These are phyloP conservation scores for Lordiphosa andalusiaca DNA, from an alignment of 2,888 invertebrate species.

Conservation along the genomic window DNA sequence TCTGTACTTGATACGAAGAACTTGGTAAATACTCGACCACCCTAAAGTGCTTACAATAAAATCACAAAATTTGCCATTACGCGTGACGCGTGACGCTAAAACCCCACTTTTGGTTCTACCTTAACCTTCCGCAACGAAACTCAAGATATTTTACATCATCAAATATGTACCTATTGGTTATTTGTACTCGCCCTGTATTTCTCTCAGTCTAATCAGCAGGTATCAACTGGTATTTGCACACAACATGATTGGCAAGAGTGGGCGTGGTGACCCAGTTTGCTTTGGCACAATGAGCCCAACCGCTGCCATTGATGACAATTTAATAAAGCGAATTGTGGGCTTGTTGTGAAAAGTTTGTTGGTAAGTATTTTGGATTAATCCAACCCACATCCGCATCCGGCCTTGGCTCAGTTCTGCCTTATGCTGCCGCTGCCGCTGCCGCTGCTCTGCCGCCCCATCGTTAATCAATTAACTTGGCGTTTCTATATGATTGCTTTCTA, in stretches of 20 bases:
- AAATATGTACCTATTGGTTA: constrained; percentile 7
- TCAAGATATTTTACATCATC: no score
- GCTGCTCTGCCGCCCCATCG: constrained; percentile 18
- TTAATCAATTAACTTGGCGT: constrained; percentile 66
- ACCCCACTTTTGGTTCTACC: no score
- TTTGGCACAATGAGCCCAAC: constrained; percentile 4
- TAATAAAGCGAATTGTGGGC: constrained; percentile 65
- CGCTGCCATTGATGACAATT: constrained; percentile 50
- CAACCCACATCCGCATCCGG: constrained; percentile 20
- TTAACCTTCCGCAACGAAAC: no score
- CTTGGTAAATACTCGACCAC: no score
- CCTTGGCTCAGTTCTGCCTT: constrained; percentile 1
- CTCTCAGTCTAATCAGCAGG: constrained; percentile 34
- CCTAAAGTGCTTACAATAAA: no score
- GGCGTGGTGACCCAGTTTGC: constrained; percentile 44
- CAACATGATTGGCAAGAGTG: constrained; percentile 24
- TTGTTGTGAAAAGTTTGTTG: constrained; percentile 41
- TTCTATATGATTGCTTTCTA: constrained; percentile 55
- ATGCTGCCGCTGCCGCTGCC: background rate
- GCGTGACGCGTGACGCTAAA: no score
- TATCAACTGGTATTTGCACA: background rate
- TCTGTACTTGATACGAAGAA: no score
- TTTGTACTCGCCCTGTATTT: background rate
- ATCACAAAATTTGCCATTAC: no score
- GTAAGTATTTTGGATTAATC: constrained; percentile 22